These are phyloP conservation scores for Aricia agestis DNA, from an alignment of 1,140 invertebrate genomes.

Conservation along the genomic window DNA sequence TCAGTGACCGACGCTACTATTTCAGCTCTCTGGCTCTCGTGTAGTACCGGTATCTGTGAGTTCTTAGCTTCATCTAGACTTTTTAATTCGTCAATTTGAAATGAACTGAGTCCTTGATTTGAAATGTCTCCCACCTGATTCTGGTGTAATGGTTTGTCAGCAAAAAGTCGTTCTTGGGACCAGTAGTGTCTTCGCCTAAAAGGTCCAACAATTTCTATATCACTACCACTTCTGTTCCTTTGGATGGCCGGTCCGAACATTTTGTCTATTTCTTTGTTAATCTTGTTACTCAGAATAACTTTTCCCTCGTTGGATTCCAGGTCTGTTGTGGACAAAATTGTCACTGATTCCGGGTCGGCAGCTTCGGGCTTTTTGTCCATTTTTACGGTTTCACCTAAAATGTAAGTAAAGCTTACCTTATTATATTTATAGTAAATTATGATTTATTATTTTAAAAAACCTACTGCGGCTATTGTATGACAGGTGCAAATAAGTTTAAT, in stretches of 20 bases:
- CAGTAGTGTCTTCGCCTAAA: conserved; percentile 63
- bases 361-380: background rate
- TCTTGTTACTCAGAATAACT: conserved; percentile 43
- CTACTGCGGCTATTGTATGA: too few relatives aligned
- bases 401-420: too few relatives aligned
- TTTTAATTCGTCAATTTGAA: conserved; percentile 36
- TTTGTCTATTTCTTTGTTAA: conserved; percentile 66
- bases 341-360: conserved; percentile 39
- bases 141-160: conserved; percentile 34
- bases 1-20: conserved; percentile 83
- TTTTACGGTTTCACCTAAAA: background rate
- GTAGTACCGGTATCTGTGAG: conserved; percentile 44
- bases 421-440: too few relatives aligned
- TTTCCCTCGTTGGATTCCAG: conserved; percentile 54
- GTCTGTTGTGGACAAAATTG: conserved; percentile 47
- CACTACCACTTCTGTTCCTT: conserved; percentile 64
- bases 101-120: conserved; percentile 41
- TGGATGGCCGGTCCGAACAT: conserved; percentile 62
- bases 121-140: conserved; percentile 26
- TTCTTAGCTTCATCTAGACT: conserved; percentile 33
- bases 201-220: conserved; percentile 59
- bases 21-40: conserved; percentile 77
- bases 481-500: too few relatives aligned
- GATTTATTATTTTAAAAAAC: too few relatives aligned
- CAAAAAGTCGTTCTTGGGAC: conserved; percentile 66